Evolutionary conservation across 2,888 invertebrate species (phyloP).

Genomic region (Omphaloscelis lunosa): DNA sequence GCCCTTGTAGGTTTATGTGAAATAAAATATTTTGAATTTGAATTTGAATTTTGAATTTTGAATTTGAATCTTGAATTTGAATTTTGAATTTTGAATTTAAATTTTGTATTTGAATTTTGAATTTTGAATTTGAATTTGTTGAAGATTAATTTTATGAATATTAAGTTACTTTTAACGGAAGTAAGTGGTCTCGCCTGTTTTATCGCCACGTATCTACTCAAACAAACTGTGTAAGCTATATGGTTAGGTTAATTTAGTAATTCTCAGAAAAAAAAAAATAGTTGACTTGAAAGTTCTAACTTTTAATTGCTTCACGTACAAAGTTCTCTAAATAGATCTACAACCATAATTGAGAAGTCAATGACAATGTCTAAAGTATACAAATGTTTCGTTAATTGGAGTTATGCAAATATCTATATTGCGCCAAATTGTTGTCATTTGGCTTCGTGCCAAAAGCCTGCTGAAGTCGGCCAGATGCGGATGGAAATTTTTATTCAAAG

Average conservation of each 20-base stretch:
- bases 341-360: slow-evolving; percentile 12
- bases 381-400: slow-evolving; percentile 57
- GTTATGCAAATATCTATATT: slow-evolving; percentile 60
- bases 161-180: not conserved
- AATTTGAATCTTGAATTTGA: too few relatives aligned
- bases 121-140: too few relatives aligned
- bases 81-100: too few relatives aligned
- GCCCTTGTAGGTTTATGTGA: too few relatives aligned
- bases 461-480: slow-evolving; percentile 44
- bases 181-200: not conserved
- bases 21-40: too few relatives aligned
- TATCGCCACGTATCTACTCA: not conserved
- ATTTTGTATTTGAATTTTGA: too few relatives aligned
- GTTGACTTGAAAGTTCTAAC: not conserved
- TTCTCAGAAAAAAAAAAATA: too few relatives aligned
- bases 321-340: slow-evolving; percentile 18
- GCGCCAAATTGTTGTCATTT: slow-evolving; percentile 62
- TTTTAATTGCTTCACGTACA: slow-evolving; percentile 3
- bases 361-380: slow-evolving; percentile 41
- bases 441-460: slow-evolving; percentile 49
- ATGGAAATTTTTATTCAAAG: slow-evolving; percentile 62
- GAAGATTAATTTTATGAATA: not conserved
- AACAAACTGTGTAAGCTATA: not conserved
- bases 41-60: too few relatives aligned
- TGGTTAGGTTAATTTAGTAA: not conserved